These are phyloP conservation scores for Tetanocera ferruginea DNA, from an alignment of 2,888 invertebrate species.

Conservation along the genomic window DNA sequence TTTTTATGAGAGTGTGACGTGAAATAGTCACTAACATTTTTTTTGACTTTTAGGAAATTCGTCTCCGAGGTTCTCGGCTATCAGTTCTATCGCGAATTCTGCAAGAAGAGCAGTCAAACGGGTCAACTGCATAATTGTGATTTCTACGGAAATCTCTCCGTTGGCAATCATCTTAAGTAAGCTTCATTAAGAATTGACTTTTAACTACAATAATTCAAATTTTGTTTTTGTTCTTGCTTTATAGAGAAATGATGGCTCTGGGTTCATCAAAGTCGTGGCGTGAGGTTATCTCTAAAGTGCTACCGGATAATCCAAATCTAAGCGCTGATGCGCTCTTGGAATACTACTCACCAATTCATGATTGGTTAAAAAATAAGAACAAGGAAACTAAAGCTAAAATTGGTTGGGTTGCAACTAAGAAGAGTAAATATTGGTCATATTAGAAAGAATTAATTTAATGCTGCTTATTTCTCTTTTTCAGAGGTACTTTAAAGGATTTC, in stretches of 20 bases:
- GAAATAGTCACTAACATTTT: too few species aligned
- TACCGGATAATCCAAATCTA: constrained; percentile 81
- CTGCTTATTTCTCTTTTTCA: not conserved
- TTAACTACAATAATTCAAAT: not conserved
- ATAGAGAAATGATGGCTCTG: constrained; percentile 70
- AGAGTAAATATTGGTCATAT: constrained; percentile 54
- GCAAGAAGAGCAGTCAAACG: constrained; percentile 80
- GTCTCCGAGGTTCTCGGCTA: constrained; percentile 87
- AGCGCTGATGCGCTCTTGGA: constrained; percentile 79
- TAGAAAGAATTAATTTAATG: not conserved
- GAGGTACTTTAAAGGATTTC: constrained; percentile 12
- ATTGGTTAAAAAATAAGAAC: constrained; percentile 60
- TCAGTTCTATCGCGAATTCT: constrained; percentile 82
- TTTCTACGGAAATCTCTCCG: constrained; percentile 81
- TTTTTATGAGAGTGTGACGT: not conserved
- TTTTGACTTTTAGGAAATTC: constrained; percentile 73
- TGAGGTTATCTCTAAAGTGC: constrained; percentile 76
- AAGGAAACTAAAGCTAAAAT: constrained; percentile 57
- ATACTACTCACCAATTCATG: constrained; percentile 80
- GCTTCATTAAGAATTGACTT: not conserved
- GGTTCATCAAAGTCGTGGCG: constrained; percentile 81
- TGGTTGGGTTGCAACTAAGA: constrained; percentile 63
- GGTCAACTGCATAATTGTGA: constrained; percentile 84
- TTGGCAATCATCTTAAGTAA: constrained; percentile 76
- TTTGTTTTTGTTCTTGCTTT: not conserved